These are phyloP conservation scores for Orycteropus afer DNA, from an alignment of 2,113 vertebrate species.

Conservation along the genomic window DNA sequence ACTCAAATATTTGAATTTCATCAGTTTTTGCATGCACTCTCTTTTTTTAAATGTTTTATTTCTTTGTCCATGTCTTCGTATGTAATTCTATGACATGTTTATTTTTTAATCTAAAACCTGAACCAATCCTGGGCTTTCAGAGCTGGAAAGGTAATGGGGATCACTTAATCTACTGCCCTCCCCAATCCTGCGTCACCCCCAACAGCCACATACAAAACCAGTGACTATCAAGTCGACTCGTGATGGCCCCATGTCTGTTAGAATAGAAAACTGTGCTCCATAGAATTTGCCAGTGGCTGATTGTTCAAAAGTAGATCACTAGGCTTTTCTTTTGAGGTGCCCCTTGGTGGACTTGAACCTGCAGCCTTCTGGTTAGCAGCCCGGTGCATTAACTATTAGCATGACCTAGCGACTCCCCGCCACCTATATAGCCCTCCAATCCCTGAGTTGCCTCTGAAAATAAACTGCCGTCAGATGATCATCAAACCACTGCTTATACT, in stretches of 20 bases:
- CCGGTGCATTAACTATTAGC: too few species aligned
- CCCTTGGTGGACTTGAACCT: too few species aligned
- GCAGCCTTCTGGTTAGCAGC: too few species aligned
- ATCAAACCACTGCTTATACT: not conserved
- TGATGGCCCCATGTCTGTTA: not conserved
- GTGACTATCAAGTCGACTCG: not conserved
- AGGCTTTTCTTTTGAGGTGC: too few species aligned
- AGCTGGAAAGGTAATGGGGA: not conserved
- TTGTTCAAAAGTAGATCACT: too few species aligned
- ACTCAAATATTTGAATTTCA: not conserved
- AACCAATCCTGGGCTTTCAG: not conserved
- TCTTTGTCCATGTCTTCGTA: not conserved
- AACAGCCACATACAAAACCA: not conserved
- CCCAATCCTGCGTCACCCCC: too few species aligned
- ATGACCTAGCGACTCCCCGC: not conserved
- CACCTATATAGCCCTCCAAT: too few species aligned
- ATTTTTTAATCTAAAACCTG: not conserved
- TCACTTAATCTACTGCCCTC: fast-evolving
- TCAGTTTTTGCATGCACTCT: not conserved
- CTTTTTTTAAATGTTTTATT: not conserved
- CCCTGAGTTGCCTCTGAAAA: not conserved
- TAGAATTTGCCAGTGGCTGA: too few species aligned
- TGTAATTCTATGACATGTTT: not conserved
- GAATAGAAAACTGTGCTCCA: too few species aligned
- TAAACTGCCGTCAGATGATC: not conserved